Percentiles rank a stretch among this genome's conserved stretches.
These are phyloP conservation scores for Nemotelus nigrinus DNA, from an alignment of 2,888 invertebrate genomes.

Conservation along the genomic window DNA sequence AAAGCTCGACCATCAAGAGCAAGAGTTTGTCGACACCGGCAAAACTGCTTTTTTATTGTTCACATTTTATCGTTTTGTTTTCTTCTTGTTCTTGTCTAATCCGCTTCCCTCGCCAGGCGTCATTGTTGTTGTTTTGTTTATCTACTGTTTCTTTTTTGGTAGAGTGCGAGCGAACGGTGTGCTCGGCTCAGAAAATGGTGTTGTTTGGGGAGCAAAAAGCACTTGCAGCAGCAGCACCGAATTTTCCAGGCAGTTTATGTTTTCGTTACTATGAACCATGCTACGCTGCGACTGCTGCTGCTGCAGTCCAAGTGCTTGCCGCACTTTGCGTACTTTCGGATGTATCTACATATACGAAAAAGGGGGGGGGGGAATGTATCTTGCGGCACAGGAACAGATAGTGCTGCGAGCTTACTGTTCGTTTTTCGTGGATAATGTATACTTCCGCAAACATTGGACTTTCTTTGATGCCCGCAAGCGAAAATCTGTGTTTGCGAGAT, in stretches of 20 bases:
- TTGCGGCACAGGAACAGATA: neutral
- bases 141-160: neutral
- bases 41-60: constrained; percentile 8
- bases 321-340: neutral
- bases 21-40: constrained; percentile 44
- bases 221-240: neutral
- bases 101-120: too few species aligned
- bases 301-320: constrained; percentile 1
- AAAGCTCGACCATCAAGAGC: constrained; percentile 37
- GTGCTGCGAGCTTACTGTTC: neutral
- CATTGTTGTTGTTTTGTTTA: constrained; percentile 8
- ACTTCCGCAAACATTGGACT: neutral
- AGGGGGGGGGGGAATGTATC: neutral
- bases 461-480: neutral
- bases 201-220: neutral
- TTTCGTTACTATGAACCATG: constrained; percentile 6
- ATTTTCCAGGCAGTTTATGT: constrained; percentile 5
- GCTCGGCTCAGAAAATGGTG: neutral
- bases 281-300: neutral
- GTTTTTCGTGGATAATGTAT: neutral
- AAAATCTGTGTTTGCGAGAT: too few species aligned
- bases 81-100: neutral
- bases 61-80: constrained; percentile 18
- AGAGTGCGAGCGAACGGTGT: neutral
- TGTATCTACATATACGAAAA: too few species aligned